Percentiles rank a stretch among this genome's conserved stretches.
phyloP scores from a whole-genome alignment of 2,113 vertebrate genomes.

The Collichthys lucidus region DNA sequence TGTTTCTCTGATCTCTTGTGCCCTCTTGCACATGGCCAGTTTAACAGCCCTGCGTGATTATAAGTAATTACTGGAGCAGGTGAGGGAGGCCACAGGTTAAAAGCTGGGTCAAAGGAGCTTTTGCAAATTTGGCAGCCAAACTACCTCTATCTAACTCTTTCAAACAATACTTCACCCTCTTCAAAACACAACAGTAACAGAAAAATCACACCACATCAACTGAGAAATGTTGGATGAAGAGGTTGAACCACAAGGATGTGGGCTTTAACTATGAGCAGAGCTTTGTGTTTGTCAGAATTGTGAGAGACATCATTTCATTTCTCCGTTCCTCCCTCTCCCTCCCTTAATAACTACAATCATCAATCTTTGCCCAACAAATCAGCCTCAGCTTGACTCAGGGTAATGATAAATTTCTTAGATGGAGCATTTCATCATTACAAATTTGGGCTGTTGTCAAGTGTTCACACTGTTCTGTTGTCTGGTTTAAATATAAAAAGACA shows the following conservation, averaged over 20 bases:
- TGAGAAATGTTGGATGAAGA: neutral
- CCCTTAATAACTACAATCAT: neutral
- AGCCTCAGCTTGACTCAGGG: neutral
- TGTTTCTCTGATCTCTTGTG: slow-evolving; percentile 6
- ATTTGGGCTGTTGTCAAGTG: neutral
- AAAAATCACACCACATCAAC: neutral
- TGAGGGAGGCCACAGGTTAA: slow-evolving; percentile 27
- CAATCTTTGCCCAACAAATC: neutral
- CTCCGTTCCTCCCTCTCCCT: neutral
- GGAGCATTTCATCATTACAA: slow-evolving; percentile 12
- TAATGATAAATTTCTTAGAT: slow-evolving; percentile 1
- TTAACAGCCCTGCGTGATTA: slow-evolving; percentile 16
- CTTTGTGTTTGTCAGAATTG: too few relatives aligned
- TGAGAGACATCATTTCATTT: neutral
- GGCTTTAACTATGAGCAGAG: neutral
- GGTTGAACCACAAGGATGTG: neutral
- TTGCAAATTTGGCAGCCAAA: neutral
- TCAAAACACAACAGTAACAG: neutral
- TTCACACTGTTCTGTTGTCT: too few relatives aligned
- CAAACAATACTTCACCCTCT: too few relatives aligned
- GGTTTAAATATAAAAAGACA: too few relatives aligned
- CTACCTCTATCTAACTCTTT: too few relatives aligned
- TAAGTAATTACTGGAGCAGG: slow-evolving; percentile 42
- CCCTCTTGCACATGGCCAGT: neutral
- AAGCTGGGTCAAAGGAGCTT: slow-evolving; percentile 11